Evolutionary conservation across 2,113 vertebrate genomes (phyloP).

Genomic region (Pelodiscus sinensis): DNA sequence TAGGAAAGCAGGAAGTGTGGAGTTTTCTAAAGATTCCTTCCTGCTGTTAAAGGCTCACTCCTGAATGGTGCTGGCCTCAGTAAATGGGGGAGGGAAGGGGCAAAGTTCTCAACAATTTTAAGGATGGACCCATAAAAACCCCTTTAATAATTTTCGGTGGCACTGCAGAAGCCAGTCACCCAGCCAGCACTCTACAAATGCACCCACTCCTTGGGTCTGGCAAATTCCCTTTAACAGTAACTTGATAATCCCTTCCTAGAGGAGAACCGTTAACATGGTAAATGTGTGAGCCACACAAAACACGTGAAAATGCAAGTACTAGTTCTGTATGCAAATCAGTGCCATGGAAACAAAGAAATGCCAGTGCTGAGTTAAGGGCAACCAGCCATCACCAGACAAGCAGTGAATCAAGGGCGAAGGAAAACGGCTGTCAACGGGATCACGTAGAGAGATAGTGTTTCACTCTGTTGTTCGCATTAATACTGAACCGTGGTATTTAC

Average conservation of each 20-base stretch:
- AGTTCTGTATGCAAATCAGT: slow-evolving; percentile 65
- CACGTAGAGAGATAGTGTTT: slow-evolving; percentile 44
- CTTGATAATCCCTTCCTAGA: slow-evolving; percentile 46
- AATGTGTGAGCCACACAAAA: slow-evolving; percentile 19
- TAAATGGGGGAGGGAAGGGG: not conserved
- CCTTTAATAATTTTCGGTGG: not conserved
- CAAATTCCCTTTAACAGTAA: slow-evolving; percentile 37
- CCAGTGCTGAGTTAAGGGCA: slow-evolving; percentile 36
- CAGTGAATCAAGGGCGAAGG: slow-evolving; percentile 55
- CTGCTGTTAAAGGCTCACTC: not conserved
- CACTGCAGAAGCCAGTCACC: not conserved
- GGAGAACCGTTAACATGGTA: slow-evolving; percentile 60
- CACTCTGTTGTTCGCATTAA: slow-evolving; percentile 29
- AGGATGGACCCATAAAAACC: not conserved
- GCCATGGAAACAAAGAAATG: slow-evolving; percentile 74
- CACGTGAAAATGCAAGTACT: slow-evolving; percentile 29
- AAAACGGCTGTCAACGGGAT: slow-evolving; percentile 70
- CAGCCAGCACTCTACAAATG: too few relatives aligned
- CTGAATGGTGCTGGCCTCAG: not conserved
- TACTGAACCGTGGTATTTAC: slow-evolving; percentile 19
- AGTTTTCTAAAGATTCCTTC: not conserved
- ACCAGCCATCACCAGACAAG: slow-evolving; percentile 54
- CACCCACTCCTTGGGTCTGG: slow-evolving; percentile 8
- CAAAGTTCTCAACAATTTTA: not conserved
- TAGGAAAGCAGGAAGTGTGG: not conserved